These are phyloP conservation scores for Artemia sinica DNA, from an alignment of 2,888 invertebrate genomes.

Conservation along the genomic window DNA sequence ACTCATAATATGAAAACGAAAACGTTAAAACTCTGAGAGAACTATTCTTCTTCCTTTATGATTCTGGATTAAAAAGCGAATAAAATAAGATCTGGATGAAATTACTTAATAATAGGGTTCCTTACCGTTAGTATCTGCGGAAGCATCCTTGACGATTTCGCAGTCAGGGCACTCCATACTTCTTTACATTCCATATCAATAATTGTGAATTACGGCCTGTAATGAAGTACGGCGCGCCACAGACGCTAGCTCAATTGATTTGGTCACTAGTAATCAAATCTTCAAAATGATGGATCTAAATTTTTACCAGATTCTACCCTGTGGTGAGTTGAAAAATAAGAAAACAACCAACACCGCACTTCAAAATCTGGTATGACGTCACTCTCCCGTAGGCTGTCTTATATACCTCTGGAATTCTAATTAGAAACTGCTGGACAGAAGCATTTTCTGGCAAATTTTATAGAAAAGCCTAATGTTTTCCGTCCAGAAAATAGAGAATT, in stretches of 20 bases:
- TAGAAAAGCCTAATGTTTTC: too few relatives aligned
- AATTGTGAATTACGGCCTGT: slow-evolving; percentile 71
- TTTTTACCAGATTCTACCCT: slow-evolving; percentile 7
- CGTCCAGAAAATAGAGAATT: too few relatives aligned
- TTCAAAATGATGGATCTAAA: not conserved
- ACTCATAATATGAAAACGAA: too few relatives aligned
- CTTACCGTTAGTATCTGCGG: too few relatives aligned
- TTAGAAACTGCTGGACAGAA: not conserved
- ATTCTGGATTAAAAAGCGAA: too few relatives aligned
- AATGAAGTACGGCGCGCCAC: slow-evolving; percentile 82
- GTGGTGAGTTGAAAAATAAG: not conserved
- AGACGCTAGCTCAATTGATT: slow-evolving; percentile 25
- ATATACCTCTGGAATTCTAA: slow-evolving; percentile 6
- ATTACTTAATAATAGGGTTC: too few relatives aligned
- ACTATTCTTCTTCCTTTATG: too few relatives aligned
- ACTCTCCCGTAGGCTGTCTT: not conserved
- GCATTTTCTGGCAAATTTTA: too few relatives aligned
- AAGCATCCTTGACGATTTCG: not conserved
- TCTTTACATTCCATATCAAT: slow-evolving; percentile 91
- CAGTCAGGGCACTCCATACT: slow-evolving; percentile 52
- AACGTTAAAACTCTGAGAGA: too few relatives aligned
- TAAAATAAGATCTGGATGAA: too few relatives aligned
- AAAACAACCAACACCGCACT: not conserved
- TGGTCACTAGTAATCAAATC: too few relatives aligned
- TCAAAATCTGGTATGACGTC: slow-evolving; percentile 13